Evolutionary conservation across 2,113 vertebrate species (phyloP).

Genomic region (Bubo bubo): DNA sequence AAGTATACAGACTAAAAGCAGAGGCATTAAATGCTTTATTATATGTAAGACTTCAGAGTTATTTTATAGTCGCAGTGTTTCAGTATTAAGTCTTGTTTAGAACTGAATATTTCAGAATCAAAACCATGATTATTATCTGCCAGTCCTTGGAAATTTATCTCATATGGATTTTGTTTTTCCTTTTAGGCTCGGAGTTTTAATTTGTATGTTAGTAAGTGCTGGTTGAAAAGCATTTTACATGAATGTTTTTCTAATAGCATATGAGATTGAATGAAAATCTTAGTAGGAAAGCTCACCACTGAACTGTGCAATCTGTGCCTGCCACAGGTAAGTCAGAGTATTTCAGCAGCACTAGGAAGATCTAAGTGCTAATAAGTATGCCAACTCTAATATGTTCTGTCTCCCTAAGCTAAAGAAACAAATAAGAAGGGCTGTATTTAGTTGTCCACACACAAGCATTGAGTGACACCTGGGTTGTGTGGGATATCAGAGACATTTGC

Average conservation of each 20-base stretch:
- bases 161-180: neutral
- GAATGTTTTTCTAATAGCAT: neutral
- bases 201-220: neutral
- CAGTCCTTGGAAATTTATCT: neutral
- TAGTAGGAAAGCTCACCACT: neutral
- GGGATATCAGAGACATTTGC: neutral
- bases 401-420: neutral
- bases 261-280: neutral
- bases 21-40: neutral
- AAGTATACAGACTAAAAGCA: neutral
- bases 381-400: neutral
- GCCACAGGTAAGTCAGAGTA: neutral
- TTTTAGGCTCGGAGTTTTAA: neutral
- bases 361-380: neutral
- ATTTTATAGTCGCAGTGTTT: neutral
- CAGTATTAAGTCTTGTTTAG: neutral
- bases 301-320: neutral
- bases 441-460: neutral
- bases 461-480: neutral
- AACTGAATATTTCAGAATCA: neutral
- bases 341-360: neutral
- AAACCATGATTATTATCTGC: neutral
- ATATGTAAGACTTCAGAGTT: neutral
- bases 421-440: neutral
- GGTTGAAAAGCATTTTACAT: neutral